These are phyloP conservation scores for Drosophila mauritiana DNA, from an alignment of 1,140 invertebrate species.

Conservation along the genomic window DNA sequence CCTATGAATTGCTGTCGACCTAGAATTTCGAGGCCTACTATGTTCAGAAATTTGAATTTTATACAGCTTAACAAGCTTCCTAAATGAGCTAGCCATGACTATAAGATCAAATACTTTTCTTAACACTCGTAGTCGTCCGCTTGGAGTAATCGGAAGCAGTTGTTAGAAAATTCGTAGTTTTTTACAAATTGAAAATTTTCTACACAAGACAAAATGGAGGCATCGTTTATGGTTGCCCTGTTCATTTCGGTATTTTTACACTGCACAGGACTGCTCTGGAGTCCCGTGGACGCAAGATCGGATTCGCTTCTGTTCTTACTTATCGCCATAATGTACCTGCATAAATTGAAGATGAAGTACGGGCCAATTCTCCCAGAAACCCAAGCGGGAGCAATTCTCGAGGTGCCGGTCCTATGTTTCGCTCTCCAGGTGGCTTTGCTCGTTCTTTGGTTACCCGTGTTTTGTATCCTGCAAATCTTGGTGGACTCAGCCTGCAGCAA, in stretches of 20 bases:
- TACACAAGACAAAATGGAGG: constrained; percentile 8
- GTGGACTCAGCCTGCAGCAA: neutral
- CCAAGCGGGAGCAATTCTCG: neutral
- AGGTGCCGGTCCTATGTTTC: constrained; percentile 6
- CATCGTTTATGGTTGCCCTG: neutral
- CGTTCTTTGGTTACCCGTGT: constrained; percentile 1
- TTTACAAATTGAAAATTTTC: constrained; percentile 16
- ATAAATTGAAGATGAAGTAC: neutral
- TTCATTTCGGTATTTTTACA: constrained; percentile 1
- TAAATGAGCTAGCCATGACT: neutral
- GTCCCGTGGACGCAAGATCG: neutral
- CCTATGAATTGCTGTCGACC: neutral
- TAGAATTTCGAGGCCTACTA: neutral
- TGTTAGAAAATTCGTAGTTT: neutral
- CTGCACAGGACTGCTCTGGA: neutral
- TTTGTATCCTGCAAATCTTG: neutral
- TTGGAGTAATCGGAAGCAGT: neutral
- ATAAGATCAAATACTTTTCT: neutral
- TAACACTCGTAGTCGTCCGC: too few relatives aligned
- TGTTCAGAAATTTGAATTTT: neutral
- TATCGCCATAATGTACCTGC: constrained; percentile 1
- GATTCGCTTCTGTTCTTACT: constrained; percentile 15
- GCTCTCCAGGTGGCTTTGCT: neutral
- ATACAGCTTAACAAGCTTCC: neutral
- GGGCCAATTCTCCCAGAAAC: too few relatives aligned